These are phyloP conservation scores for Antechinus stuartii DNA, from an alignment of 2,113 vertebrate genomes.

Conservation along the genomic window DNA sequence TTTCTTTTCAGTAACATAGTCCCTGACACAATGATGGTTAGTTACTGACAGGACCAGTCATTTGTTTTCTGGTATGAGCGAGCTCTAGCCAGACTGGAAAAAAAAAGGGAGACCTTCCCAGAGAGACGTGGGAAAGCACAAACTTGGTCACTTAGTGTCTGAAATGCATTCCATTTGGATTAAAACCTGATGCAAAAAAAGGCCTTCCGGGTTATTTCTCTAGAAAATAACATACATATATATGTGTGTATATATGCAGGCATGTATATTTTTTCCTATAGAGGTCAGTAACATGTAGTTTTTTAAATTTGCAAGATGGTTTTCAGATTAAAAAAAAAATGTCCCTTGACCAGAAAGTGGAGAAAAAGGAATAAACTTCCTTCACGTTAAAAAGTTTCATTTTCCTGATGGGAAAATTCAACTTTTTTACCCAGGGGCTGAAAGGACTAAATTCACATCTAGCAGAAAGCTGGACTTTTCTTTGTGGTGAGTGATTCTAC, in stretches of 20 bases:
- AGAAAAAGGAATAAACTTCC: constrained; percentile 25
- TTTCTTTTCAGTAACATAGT: constrained; percentile 31
- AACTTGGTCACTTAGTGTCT: constrained; percentile 6
- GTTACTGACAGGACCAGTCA: constrained; percentile 9
- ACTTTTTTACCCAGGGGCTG: constrained; percentile 39
- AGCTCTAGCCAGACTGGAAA: constrained; percentile 32
- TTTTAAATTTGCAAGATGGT: constrained; percentile 3
- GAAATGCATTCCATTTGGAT: neutral
- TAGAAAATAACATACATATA: constrained; percentile 39
- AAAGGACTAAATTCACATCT: constrained; percentile 61
- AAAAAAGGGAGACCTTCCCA: constrained; percentile 44
- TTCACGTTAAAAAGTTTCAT: constrained; percentile 39
- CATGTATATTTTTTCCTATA: neutral
- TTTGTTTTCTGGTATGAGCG: constrained; percentile 35
- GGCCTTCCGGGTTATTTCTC: constrained; percentile 25
- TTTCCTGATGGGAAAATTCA: constrained; percentile 58
- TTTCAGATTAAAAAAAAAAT: constrained; percentile 19
- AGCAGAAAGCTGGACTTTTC: neutral
- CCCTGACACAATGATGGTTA: neutral
- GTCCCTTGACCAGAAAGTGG: constrained; percentile 29
- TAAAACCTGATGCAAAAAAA: constrained; percentile 31
- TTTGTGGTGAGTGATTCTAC: constrained; percentile 48
- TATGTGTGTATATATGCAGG: neutral
- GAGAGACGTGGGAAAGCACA: constrained; percentile 25
- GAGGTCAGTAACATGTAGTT: neutral